Conservation (phyloP, 2,888 invertebrate genomes). For the Hedychridium roseum region DNA sequence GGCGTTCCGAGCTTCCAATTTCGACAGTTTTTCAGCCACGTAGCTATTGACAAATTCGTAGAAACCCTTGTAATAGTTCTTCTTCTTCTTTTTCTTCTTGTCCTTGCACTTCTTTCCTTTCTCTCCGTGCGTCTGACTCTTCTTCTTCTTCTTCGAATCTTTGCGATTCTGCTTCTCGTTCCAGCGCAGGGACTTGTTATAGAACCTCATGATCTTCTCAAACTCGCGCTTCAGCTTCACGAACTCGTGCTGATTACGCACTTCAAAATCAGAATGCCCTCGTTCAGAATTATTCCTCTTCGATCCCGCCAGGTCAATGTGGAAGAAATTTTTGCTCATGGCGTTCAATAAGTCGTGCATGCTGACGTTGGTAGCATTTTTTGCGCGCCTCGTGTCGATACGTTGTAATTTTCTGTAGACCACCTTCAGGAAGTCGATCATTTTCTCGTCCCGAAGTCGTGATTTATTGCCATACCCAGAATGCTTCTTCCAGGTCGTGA, state of each 20-base stretch:
- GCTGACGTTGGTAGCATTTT: slow-evolving; percentile 52
- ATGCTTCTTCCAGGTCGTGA: slow-evolving; percentile 35
- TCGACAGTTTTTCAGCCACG: slow-evolving; percentile 53
- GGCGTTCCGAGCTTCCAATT: slow-evolving; percentile 49
- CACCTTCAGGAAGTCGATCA: slow-evolving; percentile 58
- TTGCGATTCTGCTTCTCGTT: slow-evolving; percentile 56
- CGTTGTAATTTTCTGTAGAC: slow-evolving; percentile 58
- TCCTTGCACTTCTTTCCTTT: slow-evolving; percentile 45
- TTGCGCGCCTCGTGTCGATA: slow-evolving; percentile 53
- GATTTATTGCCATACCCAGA: slow-evolving; percentile 41
- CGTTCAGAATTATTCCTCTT: slow-evolving; percentile 42
- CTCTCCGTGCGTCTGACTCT: slow-evolving; percentile 31
- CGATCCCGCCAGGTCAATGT: slow-evolving; percentile 55
- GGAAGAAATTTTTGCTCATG: slow-evolving; percentile 60
- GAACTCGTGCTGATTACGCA: slow-evolving; percentile 56
- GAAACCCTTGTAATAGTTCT: slow-evolving; percentile 58
- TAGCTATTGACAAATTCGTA: slow-evolving; percentile 60
- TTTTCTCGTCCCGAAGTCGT: slow-evolving; percentile 54
- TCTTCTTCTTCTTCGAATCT: slow-evolving; percentile 48
- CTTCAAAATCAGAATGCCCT: slow-evolving; percentile 46
- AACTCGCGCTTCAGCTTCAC: slow-evolving; percentile 58
- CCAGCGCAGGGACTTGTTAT: slow-evolving; percentile 59
- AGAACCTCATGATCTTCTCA: slow-evolving; percentile 58
- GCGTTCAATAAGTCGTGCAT: slow-evolving; percentile 60
- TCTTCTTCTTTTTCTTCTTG: slow-evolving; percentile 52